Conservation (phyloP, 2,888 invertebrate species). For the Pyrrhia umbra region DNA sequence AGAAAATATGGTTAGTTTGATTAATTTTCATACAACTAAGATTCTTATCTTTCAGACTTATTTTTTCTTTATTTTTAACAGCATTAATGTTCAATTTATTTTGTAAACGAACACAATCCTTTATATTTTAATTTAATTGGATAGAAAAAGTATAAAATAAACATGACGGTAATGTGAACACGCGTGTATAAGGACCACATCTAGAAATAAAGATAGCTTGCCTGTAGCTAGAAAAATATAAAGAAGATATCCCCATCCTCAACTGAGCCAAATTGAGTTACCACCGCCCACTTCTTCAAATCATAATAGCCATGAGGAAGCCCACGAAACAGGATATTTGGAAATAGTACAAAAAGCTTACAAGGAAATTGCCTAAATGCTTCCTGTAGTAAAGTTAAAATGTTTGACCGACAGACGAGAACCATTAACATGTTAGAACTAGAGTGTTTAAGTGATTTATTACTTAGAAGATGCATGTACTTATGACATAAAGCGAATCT, state of each 20-base stretch:
- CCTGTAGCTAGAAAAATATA: not conserved
- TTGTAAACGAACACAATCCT: not conserved
- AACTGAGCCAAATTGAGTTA: slow-evolving; percentile 19
- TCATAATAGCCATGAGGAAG: slow-evolving; percentile 55
- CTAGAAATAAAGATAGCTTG: not conserved
- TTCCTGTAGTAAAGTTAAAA: slow-evolving; percentile 69
- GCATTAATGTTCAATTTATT: not conserved
- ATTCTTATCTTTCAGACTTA: slow-evolving; percentile 11
- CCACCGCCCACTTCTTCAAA: slow-evolving; percentile 35
- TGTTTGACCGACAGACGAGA: slow-evolving; percentile 48
- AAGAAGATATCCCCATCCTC: not conserved
- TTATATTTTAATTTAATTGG: too few relatives aligned
- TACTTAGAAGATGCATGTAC: slow-evolving; percentile 2
- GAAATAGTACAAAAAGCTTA: slow-evolving; percentile 72
- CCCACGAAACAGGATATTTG: slow-evolving; percentile 71
- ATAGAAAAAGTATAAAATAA: too few relatives aligned
- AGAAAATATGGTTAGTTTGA: slow-evolving; percentile 7
- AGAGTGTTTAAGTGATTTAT: slow-evolving; percentile 49
- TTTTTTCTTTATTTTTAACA: not conserved
- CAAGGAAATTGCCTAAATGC: slow-evolving; percentile 73
- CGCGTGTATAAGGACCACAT: too few relatives aligned
- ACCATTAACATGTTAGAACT: slow-evolving; percentile 38
- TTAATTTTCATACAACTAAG: slow-evolving; percentile 14
- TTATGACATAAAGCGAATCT: not conserved
- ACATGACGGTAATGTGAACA: too few relatives aligned